Base-by-base conservation (phyloP, 2,888 invertebrate species). In the Seira sanloemensis region DNA sequence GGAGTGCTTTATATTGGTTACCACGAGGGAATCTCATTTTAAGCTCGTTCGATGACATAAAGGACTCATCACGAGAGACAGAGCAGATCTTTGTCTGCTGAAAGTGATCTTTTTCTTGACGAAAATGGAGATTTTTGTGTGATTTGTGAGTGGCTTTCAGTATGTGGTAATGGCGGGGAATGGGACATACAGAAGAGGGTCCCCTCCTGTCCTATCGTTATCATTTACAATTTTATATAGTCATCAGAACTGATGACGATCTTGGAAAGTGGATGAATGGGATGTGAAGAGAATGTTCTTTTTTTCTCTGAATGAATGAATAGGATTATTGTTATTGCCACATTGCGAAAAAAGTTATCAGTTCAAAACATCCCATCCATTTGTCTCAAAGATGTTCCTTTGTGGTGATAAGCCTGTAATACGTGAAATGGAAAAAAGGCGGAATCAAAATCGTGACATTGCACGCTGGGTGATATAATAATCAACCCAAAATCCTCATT, bases 91-190 rank as follows among this genome's bases (percentile, higher is more conserved):
- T 50, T 50, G 50, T 50, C 50, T 50, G 12, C n/a, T 50, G 50
- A 50, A 50, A 50, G 50, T 50, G 50, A 79, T 73, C 73, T 73
- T 65, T 21, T n/a, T 46, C 18, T 62, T 78, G 78, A 78, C 78
- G 27, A 79, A 79, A 73, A 79, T 79, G 78, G 78, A 79, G 72
- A 79, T 79, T 79, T 50, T 62, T 79, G 66, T 71, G 78, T 79
- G 78, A 79, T 73, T 79, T 79, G 73, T 79, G 78, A 79, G 58
- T 27, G 74, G 74, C 74, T 74, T 27, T 50, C 16, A 2, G 5
- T 50, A 16, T 50, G 50, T 50, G n/a, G 12, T 12, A 76, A 25
- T 21, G 68, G 50, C 4, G 50, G 46, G 27, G 26, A 46, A 26
- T 37, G 75, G 12, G 23, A n/a, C n/a, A n/a, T n/a, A n/a, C n/a